Percentiles rank a stretch among this genome's conserved stretches.
These are phyloP conservation scores for Podilymbus podiceps DNA, from an alignment of 2,113 vertebrate genomes.

Conservation along the genomic window DNA sequence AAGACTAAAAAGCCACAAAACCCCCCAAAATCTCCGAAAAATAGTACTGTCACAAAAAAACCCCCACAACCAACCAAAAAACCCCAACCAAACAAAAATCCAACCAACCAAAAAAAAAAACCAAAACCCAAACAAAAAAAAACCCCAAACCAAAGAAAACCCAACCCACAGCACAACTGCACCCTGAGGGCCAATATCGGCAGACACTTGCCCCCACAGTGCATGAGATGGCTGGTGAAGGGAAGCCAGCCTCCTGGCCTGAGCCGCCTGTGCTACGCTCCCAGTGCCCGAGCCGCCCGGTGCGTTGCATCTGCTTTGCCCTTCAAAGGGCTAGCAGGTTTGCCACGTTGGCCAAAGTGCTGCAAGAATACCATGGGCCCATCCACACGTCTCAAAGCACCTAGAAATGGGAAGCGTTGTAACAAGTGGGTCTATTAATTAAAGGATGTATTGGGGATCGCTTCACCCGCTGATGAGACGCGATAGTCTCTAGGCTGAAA, in stretches of 20 bases:
- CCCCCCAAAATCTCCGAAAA: background rate
- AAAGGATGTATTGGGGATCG: background rate
- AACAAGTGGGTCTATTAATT: background rate
- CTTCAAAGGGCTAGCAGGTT: background rate
- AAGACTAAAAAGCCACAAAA: background rate
- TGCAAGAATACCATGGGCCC: background rate
- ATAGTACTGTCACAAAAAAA: too few relatives aligned
- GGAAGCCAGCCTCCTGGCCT: background rate
- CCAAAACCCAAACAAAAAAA: too few relatives aligned
- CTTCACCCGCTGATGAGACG: background rate
- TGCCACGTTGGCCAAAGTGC: background rate
- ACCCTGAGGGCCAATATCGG: background rate
- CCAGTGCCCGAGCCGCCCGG: too few relatives aligned
- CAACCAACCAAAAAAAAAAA: background rate
- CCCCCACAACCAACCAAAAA: too few relatives aligned
- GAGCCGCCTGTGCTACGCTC: background rate
- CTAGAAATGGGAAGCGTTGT: background rate
- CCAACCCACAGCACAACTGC: background rate
- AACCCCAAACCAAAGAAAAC: too few relatives aligned
- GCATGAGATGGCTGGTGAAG: background rate
- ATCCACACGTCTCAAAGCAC: background rate
- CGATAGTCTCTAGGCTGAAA: background rate
- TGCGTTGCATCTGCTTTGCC: background rate
- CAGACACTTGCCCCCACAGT: background rate
- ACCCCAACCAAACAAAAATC: too few relatives aligned